Percentiles rank a stretch among this genome's conserved stretches.
phyloP scores from a whole-genome alignment of 2,888 invertebrate species.

The Polyommatus icarus region DNA sequence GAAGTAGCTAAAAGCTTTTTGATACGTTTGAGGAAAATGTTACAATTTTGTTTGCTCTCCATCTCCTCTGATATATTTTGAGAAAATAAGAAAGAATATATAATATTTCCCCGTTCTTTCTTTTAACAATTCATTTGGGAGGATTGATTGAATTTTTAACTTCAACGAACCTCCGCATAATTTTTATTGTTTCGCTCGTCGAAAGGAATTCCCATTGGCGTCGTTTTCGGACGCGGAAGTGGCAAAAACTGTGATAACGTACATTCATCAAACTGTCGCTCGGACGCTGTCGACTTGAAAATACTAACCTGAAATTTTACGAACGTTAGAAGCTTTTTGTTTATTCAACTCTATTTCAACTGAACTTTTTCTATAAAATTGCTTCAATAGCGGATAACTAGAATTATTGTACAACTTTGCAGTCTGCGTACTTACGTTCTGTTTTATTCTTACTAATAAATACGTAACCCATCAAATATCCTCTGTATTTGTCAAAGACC shows the following conservation, averaged over 20 bases:
- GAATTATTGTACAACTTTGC: too few species aligned
- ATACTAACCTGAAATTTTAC: slow-evolving; percentile 1
- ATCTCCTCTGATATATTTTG: not conserved
- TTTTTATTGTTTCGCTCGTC: not conserved
- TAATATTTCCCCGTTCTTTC: not conserved
- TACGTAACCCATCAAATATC: too few species aligned
- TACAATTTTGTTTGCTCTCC: not conserved
- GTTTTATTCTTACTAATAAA: too few species aligned
- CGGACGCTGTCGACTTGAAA: not conserved
- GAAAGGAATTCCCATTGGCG: not conserved
- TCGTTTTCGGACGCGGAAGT: not conserved
- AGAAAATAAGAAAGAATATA: not conserved
- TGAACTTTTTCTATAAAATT: not conserved
- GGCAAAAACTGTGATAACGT: slow-evolving; percentile 1
- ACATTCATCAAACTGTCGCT: slow-evolving; percentile 2
- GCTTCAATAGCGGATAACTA: not conserved
- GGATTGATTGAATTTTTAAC: not conserved
- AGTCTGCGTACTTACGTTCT: too few species aligned
- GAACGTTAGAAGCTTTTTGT: not conserved
- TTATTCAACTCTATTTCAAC: not conserved
- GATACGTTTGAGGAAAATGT: not conserved
- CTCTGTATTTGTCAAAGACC: too few species aligned
- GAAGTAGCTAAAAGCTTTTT: not conserved
- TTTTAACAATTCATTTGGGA: not conserved
- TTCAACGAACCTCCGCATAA: not conserved